Conservation (phyloP, 2,113 vertebrate genomes). For the Pelecanoides urinatrix region DNA sequence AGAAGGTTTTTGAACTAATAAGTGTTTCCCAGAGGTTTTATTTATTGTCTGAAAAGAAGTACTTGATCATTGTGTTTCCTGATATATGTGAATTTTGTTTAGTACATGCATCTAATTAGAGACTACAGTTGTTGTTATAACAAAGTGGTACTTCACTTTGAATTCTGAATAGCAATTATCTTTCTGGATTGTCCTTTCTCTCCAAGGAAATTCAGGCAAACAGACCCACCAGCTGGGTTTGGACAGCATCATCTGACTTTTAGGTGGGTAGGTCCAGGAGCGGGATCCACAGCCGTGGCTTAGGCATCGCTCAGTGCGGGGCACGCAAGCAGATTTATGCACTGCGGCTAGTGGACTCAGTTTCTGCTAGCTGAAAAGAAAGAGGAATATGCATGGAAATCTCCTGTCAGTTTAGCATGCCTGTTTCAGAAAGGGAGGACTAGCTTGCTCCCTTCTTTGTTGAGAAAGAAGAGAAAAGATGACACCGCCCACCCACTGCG, state of each 20-base stretch:
- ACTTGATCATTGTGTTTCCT: background rate
- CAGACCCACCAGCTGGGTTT: background rate
- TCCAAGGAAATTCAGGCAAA: background rate
- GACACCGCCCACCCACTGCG: background rate
- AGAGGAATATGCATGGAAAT: background rate
- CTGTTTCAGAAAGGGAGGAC: background rate
- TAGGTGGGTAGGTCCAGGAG: background rate
- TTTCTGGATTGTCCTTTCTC: background rate
- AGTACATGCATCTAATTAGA: background rate
- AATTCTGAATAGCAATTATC: background rate
- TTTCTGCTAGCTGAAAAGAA: background rate
- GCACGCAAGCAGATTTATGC: fast-evolving
- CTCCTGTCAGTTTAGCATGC: background rate
- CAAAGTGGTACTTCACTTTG: background rate
- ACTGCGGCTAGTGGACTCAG: background rate
- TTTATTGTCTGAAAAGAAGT: background rate
- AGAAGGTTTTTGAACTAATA: background rate
- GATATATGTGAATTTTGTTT: background rate
- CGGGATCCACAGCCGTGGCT: background rate
- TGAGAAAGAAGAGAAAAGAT: background rate
- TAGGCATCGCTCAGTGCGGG: background rate
- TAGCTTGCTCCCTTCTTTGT: background rate
- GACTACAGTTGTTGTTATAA: background rate
- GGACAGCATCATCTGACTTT: background rate
- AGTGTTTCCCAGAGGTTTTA: background rate